Base-by-base conservation (phyloP, 2,113 vertebrate species). In the Carassius auratus region DNA sequence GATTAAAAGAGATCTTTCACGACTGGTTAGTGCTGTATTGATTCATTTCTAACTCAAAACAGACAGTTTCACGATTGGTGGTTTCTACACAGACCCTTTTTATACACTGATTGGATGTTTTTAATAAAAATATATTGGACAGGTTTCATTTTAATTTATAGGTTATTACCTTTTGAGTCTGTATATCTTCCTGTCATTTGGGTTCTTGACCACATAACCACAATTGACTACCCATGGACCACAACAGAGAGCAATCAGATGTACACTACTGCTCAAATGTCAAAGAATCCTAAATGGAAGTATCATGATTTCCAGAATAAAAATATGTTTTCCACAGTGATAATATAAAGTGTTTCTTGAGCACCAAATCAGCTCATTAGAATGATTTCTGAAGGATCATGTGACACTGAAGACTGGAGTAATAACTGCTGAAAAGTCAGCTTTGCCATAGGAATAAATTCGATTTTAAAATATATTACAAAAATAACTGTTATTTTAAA, bases 1-100 rank as follows among this genome's bases (percentile, higher is more conserved):
- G 71, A 76, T 87, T 85, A 69, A 81, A 81, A 66, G 69, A 85
- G 59, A 77, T 14, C 26, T 10, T 13, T 15, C 48, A n/a, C 21
- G 9, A 52, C 15, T 69, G 45, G 55, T 77, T 69, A 62, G 26
- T 23, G 59, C 26, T n/a, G 61, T 61, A 33, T 84, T 80, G 62
- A 76, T 50, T 87, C 17, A 87, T 23, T 61, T 30, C 64, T 85
- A 76, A 84, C 73, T 66, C 42, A 66, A 50, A 79, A 69, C 76
- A 38, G 84, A 71, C 8, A 17, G 52, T 61, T 74, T 48, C 17
- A 21, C n/a, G 45, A 48, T 73, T 23, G 38, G 38, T 45, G 71
- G 73, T 75, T 75, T 75, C 42, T 75, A n/a, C 42, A 75, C 1
- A 8, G 12, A 75, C 21, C n/a, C 12, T 75, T 75, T n/a, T 48